Conservation (phyloP, 2,113 vertebrate genomes). For the Shinisaurus crocodilurus region DNA sequence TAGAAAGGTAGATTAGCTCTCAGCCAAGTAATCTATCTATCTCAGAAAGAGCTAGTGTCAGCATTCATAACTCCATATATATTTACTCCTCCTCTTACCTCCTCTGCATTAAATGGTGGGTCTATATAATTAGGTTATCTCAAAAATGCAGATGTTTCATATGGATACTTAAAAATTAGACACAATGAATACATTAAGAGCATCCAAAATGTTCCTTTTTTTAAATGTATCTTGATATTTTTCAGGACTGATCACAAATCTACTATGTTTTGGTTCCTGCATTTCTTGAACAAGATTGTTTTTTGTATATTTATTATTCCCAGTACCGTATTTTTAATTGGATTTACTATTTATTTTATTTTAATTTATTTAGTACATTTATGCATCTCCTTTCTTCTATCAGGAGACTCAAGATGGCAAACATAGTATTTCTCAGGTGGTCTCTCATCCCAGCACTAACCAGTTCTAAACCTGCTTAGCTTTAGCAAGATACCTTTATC, state of each 20-base stretch:
- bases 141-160: neutral
- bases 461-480: neutral
- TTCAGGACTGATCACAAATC: neutral
- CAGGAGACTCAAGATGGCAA: neutral
- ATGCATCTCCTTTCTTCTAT: neutral
- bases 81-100: neutral
- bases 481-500: neutral
- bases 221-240: neutral
- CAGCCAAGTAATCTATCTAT: conserved; percentile 7
- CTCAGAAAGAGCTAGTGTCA: neutral
- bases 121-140: neutral
- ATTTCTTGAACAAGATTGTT: neutral
- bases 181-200: neutral
- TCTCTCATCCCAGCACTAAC: neutral
- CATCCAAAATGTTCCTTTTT: neutral
- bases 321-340: neutral
- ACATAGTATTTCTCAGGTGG: neutral
- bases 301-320: neutral
- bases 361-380: neutral
- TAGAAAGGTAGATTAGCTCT: neutral
- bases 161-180: neutral
- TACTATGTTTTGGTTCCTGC: neutral
- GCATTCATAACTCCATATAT: neutral
- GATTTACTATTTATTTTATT: neutral
- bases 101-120: neutral